These are phyloP conservation scores for Hoplodrina blanda DNA, from an alignment of 2,888 invertebrate genomes.

Conservation along the genomic window DNA sequence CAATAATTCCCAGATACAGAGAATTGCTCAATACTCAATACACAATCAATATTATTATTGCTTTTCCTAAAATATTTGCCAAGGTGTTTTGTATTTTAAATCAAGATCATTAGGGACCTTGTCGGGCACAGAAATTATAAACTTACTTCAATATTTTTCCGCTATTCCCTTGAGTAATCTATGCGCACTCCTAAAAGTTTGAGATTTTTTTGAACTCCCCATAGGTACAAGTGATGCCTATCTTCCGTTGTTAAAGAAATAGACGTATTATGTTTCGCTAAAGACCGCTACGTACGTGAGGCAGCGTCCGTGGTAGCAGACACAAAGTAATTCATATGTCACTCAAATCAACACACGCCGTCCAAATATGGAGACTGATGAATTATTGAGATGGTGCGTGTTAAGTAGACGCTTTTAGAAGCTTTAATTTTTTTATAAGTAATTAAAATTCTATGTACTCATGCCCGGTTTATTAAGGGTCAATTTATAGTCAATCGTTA, in stretches of 20 bases:
- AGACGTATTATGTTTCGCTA: slow-evolving; percentile 30
- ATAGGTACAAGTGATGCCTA: neutral
- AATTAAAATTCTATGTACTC: slow-evolving; percentile 31
- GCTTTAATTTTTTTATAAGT: slow-evolving; percentile 31
- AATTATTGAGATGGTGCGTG: slow-evolving; percentile 70
- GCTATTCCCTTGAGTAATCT: neutral
- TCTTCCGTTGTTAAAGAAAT: slow-evolving; percentile 10
- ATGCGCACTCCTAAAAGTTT: neutral
- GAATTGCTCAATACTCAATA: neutral
- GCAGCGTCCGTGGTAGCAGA: slow-evolving; percentile 36
- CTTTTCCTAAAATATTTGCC: too few species aligned
- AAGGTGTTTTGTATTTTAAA: too few species aligned
- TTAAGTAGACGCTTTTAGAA: slow-evolving; percentile 62
- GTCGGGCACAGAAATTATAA: too few species aligned
- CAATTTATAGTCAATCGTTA: neutral
- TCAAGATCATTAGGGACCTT: too few species aligned
- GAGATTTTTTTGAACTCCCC: neutral
- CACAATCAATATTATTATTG: too few species aligned
- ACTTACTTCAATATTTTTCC: neutral
- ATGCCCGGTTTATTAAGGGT: slow-evolving; percentile 25
- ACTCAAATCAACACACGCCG: slow-evolving; percentile 75
- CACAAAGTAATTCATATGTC: slow-evolving; percentile 76
- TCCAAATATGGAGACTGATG: slow-evolving; percentile 74
- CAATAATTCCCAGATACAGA: neutral
- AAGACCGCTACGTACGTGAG: slow-evolving; percentile 41